Percentiles rank a stretch among this genome's conserved stretches.
Conservation (phyloP, 2,888 invertebrate genomes). For the Polydrusus tereticollis region DNA sequence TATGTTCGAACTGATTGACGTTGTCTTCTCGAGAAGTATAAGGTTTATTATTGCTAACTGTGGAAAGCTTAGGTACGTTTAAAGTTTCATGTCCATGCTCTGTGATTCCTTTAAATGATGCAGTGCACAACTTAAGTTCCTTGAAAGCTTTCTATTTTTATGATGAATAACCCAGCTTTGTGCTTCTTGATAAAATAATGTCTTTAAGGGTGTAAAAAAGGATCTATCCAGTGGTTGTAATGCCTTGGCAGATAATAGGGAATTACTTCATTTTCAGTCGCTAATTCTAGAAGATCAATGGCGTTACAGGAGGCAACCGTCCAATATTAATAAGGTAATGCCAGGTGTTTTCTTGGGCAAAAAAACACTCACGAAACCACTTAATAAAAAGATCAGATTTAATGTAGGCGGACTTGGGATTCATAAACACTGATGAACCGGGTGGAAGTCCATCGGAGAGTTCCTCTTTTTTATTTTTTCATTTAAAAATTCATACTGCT, state of each 20-base stretch:
- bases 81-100: too few species aligned
- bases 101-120: too few species aligned
- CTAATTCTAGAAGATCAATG: conserved; percentile 39
- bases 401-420: conserved; percentile 49
- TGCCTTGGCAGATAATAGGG: conserved; percentile 57
- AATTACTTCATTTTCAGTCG: conserved; percentile 54
- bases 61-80: too few species aligned
- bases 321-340: conserved; percentile 55
- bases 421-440: conserved; percentile 49
- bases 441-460: conserved; percentile 46
- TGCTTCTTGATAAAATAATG: neutral
- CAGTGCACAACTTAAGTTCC: neutral
- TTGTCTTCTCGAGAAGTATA: too few species aligned
- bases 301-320: conserved; percentile 54
- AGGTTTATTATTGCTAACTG: too few species aligned
- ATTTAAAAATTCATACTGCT: conserved; percentile 38
- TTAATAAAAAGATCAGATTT: conserved; percentile 41
- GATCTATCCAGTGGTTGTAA: conserved; percentile 51
- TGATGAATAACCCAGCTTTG: neutral
- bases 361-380: conserved; percentile 51
- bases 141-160: neutral
- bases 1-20: too few species aligned
- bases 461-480: conserved; percentile 23
- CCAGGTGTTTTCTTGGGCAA: conserved; percentile 56
- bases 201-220: conserved; percentile 57